Percentiles rank a stretch among this genome's conserved stretches.
phyloP scores from a whole-genome alignment of 1,140 invertebrate species.

The Pinna nobilis region DNA sequence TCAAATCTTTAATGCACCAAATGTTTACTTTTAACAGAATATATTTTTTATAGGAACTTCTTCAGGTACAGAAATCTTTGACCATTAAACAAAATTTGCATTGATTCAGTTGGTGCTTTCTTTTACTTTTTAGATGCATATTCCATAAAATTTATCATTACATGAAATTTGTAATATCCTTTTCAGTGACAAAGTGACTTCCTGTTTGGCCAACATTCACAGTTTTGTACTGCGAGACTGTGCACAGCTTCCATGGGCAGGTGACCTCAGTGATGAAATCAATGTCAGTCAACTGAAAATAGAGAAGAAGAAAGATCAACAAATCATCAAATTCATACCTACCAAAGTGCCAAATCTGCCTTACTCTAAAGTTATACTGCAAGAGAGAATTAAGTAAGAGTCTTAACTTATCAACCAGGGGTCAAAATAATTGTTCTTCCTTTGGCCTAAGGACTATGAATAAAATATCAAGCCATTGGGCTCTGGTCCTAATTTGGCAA shows the following conservation, averaged over 20 bases:
- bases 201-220: slow-evolving; percentile 73
- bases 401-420: no score
- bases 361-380: slow-evolving; percentile 70
- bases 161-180: not conserved
- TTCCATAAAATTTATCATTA: not conserved
- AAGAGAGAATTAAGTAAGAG: slow-evolving; percentile 71
- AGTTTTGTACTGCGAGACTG: slow-evolving; percentile 72
- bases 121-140: no score
- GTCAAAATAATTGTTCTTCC: no score
- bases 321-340: slow-evolving; percentile 60
- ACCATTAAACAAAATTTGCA: no score
- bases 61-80: no score
- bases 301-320: slow-evolving; percentile 72
- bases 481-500: no score
- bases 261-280: slow-evolving; percentile 66
- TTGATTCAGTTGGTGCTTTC: no score
- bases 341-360: slow-evolving; percentile 69
- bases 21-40: no score
- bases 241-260: slow-evolving; percentile 73
- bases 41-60: no score
- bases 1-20: no score
- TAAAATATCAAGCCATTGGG: no score
- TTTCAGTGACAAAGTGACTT: slow-evolving; percentile 68
- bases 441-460: no score
- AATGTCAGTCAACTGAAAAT: slow-evolving; percentile 59